Evolutionary conservation across 2,797 vertebrate species (phyloP).

Genomic region (Heteromormyrus szaboi): DNA sequence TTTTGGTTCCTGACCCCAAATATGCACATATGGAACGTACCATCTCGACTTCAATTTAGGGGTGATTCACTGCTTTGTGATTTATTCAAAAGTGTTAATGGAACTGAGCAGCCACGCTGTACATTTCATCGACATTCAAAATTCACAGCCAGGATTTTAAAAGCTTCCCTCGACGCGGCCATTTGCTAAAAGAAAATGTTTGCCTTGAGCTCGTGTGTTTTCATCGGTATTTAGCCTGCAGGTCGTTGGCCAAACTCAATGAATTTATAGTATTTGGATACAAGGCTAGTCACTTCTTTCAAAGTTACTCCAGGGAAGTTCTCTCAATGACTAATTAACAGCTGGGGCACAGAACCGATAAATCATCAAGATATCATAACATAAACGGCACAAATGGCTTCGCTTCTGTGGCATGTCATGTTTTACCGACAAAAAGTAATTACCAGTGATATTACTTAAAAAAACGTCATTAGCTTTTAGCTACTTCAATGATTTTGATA

Average conservation of each 20-base stretch:
- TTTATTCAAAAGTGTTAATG: not conserved
- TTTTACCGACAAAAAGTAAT: not conserved
- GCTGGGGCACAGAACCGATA: not conserved
- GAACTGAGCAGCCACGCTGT: not conserved
- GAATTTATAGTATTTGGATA: not conserved
- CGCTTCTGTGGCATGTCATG: not conserved
- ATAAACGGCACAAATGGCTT: conserved; percentile 2
- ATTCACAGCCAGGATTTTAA: not conserved
- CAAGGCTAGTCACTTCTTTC: not conserved
- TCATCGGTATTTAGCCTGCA: not conserved
- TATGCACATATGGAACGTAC: not conserved
- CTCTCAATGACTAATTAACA: not conserved
- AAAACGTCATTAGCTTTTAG: not conserved
- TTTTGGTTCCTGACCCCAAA: not conserved
- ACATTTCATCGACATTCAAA: not conserved
- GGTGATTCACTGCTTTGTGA: not conserved
- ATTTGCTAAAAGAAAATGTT: not conserved
- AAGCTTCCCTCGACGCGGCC: not conserved
- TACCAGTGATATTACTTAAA: not conserved
- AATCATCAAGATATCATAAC: conserved; percentile 4
- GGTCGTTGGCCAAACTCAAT: not conserved
- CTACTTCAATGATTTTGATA: not conserved
- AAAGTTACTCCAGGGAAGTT: not conserved
- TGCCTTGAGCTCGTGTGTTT: not conserved
- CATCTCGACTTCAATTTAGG: not conserved